phyloP scores from a whole-genome alignment of 1,140 invertebrate genomes.

The Neodiprion lecontei region DNA sequence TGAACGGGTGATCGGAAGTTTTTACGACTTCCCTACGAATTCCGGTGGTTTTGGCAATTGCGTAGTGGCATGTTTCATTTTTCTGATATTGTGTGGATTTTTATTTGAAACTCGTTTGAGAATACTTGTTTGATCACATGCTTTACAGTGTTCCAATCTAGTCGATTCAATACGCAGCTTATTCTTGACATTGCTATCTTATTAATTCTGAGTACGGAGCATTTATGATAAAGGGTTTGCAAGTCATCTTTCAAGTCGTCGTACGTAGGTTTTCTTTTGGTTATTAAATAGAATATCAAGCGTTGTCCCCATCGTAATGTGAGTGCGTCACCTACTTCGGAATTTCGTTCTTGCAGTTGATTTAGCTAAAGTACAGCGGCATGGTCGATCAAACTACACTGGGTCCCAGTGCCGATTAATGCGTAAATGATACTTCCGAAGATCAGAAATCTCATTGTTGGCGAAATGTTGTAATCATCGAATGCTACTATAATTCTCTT shows the following conservation, averaged over 20 bases:
- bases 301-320: no score
- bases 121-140: no score
- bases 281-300: no score
- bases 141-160: constrained; percentile 61
- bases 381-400: background rate
- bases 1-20: no score
- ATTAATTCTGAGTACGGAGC: constrained; percentile 40
- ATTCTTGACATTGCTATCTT: constrained; percentile 68
- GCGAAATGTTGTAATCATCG: background rate
- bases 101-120: no score
- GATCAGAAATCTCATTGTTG: background rate
- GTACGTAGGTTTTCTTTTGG: background rate
- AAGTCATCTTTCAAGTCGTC: background rate
- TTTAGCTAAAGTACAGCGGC: no score
- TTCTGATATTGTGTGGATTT: no score
- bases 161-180: constrained; percentile 69
- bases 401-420: background rate
- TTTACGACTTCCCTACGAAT: no score
- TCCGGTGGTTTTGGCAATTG: no score
- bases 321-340: no score
- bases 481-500: background rate
- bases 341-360: no score
- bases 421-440: background rate
- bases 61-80: no score
- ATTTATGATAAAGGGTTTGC: background rate